phyloP scores from a whole-genome alignment of 2,888 invertebrate genomes.

The Spisula solida region DNA sequence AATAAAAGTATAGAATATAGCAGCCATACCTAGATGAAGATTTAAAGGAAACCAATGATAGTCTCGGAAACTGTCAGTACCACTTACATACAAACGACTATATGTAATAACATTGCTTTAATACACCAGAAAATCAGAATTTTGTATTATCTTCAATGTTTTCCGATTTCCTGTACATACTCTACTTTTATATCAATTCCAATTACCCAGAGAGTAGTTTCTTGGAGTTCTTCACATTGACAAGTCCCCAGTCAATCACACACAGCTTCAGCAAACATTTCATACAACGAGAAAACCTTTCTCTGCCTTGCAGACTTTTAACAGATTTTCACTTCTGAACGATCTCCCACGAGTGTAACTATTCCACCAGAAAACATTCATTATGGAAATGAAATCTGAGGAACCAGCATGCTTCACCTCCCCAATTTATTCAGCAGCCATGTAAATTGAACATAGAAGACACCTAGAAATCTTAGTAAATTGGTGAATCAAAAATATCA shows the following conservation, averaged over 20 bases:
- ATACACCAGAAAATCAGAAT: not conserved
- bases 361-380: not conserved
- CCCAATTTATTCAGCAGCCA: not conserved
- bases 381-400: constrained; percentile 17
- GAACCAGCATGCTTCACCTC: not conserved
- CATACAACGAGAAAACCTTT: not conserved
- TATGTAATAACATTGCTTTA: no score
- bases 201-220: not conserved
- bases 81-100: no score
- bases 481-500: not conserved
- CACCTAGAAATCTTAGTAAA: not conserved
- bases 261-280: constrained; percentile 13
- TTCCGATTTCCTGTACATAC: not conserved
- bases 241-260: constrained; percentile 25
- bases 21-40: no score
- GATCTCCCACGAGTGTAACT: not conserved
- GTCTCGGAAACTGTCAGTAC: no score
- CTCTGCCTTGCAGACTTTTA: not conserved
- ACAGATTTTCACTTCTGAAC: not conserved
- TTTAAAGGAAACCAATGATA: no score
- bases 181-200: not conserved
- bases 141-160: not conserved
- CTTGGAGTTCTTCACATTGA: not conserved
- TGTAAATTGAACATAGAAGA: not conserved
- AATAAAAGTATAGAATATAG: no score